Conservation (phyloP, 2,113 vertebrate genomes). For the Pan troglodytes region DNA sequence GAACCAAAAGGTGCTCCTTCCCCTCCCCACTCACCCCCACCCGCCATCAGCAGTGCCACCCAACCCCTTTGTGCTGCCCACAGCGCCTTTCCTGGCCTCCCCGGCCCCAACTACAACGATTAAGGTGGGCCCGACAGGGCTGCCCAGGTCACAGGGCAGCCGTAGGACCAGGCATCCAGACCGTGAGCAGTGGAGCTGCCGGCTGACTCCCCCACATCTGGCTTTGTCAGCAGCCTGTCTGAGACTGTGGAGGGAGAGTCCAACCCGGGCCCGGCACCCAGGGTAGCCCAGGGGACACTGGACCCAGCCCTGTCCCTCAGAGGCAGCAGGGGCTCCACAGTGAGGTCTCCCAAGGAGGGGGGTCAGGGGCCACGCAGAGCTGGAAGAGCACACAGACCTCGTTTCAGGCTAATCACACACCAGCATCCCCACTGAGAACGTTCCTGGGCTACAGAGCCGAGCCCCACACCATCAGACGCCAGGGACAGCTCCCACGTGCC, state of each 20-base stretch:
- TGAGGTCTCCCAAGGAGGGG: neutral
- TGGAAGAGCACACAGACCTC: neutral
- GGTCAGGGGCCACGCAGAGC: neutral
- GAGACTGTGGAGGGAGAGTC: neutral
- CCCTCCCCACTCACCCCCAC: neutral
- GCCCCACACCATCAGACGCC: neutral
- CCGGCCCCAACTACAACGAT: too few relatives aligned
- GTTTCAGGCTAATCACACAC: too few relatives aligned
- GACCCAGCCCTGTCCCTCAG: neutral
- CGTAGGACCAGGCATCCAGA: neutral
- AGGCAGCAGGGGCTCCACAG: neutral
- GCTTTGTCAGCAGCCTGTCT: accelerated
- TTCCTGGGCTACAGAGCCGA: neutral
- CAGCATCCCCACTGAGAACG: neutral
- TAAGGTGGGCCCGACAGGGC: accelerated
- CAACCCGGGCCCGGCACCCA: neutral
- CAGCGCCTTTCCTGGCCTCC: neutral
- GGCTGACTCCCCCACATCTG: neutral
- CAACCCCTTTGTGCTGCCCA: neutral
- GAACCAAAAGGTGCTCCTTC: neutral
- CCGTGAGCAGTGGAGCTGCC: accelerated
- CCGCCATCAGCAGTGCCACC: neutral
- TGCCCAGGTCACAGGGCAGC: neutral
- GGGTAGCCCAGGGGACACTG: accelerated
- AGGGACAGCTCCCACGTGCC: neutral